phyloP scores from a whole-genome alignment of 2,888 invertebrate genomes.

The Cephus runcator region DNA sequence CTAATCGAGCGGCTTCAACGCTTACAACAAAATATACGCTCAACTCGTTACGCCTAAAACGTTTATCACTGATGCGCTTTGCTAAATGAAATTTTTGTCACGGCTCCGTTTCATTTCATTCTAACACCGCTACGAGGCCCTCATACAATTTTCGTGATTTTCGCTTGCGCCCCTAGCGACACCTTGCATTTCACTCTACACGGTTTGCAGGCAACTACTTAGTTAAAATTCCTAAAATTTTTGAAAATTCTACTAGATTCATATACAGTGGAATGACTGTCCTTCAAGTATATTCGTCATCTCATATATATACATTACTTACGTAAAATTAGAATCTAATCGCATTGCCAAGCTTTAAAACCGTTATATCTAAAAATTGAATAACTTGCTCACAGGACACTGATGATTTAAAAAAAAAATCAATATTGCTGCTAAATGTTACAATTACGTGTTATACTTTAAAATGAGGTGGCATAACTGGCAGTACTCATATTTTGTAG shows the following conservation, averaged over 20 bases:
- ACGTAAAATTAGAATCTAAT: neutral
- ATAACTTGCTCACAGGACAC: neutral
- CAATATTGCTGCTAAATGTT: neutral
- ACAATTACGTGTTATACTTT: neutral
- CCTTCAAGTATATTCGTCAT: neutral
- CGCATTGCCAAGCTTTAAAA: neutral
- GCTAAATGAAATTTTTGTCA: slow-evolving; percentile 27
- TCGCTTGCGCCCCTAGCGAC: neutral
- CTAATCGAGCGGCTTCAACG: neutral
- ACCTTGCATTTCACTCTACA: neutral
- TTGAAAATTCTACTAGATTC: neutral
- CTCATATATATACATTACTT: neutral
- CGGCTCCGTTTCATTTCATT: slow-evolving; percentile 39
- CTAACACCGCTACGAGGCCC: slow-evolving; percentile 35
- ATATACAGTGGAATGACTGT: neutral
- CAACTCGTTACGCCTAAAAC: slow-evolving; percentile 20
- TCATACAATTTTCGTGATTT: slow-evolving; percentile 32
- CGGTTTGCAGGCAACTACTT: neutral
- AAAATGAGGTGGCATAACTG: neutral
- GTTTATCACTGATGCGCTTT: slow-evolving; percentile 27
- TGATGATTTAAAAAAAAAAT: neutral
- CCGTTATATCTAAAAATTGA: neutral
- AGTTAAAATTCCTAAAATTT: neutral
- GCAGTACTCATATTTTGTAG: too few relatives aligned
- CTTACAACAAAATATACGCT: slow-evolving; percentile 27